Evolutionary conservation across 1,140 invertebrate genomes (phyloP), one percentile per base, ranked within the genome.

Genomic region (Dreissena polymorpha): DNA sequence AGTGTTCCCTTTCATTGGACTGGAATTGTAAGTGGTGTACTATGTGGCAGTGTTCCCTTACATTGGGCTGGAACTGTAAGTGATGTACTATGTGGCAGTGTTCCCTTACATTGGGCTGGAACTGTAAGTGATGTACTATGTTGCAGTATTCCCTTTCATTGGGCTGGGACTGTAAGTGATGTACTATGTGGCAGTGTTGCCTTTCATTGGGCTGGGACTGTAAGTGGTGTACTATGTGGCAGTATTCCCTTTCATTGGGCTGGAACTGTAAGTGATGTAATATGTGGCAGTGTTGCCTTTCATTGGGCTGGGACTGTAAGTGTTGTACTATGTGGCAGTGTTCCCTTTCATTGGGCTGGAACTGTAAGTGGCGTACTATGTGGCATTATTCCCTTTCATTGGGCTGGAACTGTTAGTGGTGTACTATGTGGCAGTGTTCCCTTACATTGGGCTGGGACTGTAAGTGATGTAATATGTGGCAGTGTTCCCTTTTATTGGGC

Each of bases 261-360:
- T n/a, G n/a, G n/a, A n/a, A n/a, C n/a, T n/a, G n/a, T n/a, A n/a
- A n/a, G 96, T 99, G 8, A 94, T 96, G 3, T 99, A 99, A 92
- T 99, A 99, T 93, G 95, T 98, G 23, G 96, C 98, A 8, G 97
- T 99, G 85, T 99, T 99, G 92, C 98, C 98, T 23, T 99, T 99
- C 90, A 97, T 99, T 91, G 96, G 97, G 12, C 93, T 99, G 51
- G 98, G 97, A 93, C 96, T 98, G 97, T 98, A 94, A 96, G 97
- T 96, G 90, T 2, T 39, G 39, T 39, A 39, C 39, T 39, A 39
- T 39, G 39, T 39, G 39, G 39, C 39, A 39, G 2, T 39, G 39
- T 39, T 39, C n/a, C n/a, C n/a, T n/a, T n/a, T n/a, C n/a, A n/a
- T n/a, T n/a, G n/a, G n/a, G n/a, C n/a, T n/a, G n/a, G n/a, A n/a